Conservation (phyloP, 2,113 vertebrate species). For the Carassius gibelio region DNA sequence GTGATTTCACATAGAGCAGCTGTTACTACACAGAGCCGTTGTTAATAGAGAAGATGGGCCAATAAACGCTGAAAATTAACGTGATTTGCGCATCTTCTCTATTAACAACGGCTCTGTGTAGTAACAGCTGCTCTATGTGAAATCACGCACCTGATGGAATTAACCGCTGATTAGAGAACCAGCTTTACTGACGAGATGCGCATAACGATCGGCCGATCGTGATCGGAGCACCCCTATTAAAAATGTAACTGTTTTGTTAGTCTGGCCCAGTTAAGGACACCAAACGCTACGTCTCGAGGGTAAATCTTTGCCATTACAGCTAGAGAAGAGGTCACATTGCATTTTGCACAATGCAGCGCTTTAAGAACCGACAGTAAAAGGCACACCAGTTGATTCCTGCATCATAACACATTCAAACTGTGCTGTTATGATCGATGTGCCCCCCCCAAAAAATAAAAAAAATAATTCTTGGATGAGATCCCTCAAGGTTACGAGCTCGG, state of each 20-base stretch:
- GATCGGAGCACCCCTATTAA: too few species aligned
- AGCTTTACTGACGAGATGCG: too few species aligned
- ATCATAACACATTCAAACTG: conserved; percentile 14
- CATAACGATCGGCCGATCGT: too few species aligned
- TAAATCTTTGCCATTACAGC: conserved; percentile 24
- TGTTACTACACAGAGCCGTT: too few species aligned
- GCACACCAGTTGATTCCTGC: conserved; percentile 1
- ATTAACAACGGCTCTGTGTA: too few species aligned
- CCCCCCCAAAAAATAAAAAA: conserved; percentile 43
- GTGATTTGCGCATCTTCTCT: too few species aligned
- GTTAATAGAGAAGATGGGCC: too few species aligned
- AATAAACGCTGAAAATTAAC: too few species aligned
- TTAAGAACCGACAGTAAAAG: background rate
- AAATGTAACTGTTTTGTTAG: background rate
- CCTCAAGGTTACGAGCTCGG: conserved; percentile 25
- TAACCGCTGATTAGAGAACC: too few species aligned
- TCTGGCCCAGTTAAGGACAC: background rate
- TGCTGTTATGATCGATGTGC: conserved; percentile 39
- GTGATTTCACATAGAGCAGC: too few species aligned
- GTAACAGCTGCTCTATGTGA: too few species aligned
- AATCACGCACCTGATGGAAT: too few species aligned
- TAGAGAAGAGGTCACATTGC: conserved; percentile 25
- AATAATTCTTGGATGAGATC: conserved; percentile 29
- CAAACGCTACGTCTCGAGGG: background rate
- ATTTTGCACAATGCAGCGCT: background rate